phyloP scores from a whole-genome alignment of 2,113 vertebrate genomes.

The Lasiurus borealis region DNA sequence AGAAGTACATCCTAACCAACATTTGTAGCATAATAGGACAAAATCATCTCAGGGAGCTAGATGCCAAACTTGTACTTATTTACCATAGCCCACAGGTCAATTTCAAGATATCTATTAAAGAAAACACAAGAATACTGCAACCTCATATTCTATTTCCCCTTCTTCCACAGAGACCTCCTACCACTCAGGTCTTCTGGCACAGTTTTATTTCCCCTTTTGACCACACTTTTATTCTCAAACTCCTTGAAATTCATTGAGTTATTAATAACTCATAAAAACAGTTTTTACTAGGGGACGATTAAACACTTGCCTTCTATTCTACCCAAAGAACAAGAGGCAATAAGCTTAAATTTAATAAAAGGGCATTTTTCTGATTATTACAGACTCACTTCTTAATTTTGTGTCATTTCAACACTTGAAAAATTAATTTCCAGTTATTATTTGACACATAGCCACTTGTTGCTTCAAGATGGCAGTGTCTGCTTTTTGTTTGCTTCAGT shows the following conservation, averaged over 20 bases:
- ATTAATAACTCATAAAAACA: conserved; percentile 5
- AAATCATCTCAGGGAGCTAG: neutral
- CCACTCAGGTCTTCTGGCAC: neutral
- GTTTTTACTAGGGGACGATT: neutral
- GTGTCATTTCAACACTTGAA: neutral
- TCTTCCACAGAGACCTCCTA: neutral
- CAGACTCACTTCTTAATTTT: neutral
- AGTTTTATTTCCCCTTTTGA: neutral
- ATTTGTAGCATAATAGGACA: neutral
- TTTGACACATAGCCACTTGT: neutral
- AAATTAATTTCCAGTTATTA: neutral
- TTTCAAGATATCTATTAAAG: conserved; percentile 30
- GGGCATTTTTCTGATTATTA: neutral
- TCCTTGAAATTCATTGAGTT: conserved; percentile 21
- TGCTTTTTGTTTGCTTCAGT: neutral
- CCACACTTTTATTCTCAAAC: neutral
- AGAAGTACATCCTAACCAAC: neutral
- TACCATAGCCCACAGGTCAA: neutral
- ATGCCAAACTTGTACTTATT: neutral
- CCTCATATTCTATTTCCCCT: neutral
- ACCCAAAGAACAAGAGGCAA: neutral
- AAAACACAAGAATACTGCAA: neutral
- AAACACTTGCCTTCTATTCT: conserved; percentile 9
- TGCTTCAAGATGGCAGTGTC: neutral
- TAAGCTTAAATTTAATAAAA: neutral